phyloP scores from a whole-genome alignment of 2,113 vertebrate species.

The Todiramphus chloris region DNA sequence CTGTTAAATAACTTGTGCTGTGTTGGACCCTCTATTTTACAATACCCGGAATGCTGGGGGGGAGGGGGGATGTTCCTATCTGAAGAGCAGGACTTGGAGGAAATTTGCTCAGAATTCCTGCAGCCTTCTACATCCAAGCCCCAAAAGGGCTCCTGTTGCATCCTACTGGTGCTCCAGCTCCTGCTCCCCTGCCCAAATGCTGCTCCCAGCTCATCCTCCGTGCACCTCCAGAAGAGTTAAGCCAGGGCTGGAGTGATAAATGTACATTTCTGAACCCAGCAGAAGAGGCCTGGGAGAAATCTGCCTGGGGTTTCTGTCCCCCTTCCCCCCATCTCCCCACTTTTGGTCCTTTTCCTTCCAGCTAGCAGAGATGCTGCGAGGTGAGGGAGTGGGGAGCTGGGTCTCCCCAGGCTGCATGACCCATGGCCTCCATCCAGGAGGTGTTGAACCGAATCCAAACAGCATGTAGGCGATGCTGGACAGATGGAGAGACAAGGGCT shows the following conservation, averaged over 20 bases:
- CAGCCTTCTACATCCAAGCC: neutral
- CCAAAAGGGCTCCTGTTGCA: neutral
- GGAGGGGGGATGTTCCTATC: fast-evolving
- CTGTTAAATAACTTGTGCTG: neutral
- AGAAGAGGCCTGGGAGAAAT: neutral
- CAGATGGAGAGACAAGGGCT: fast-evolving
- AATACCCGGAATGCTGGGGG: fast-evolving
- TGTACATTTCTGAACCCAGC: neutral
- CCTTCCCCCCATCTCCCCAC: no score
- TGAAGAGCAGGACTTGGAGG: neutral
- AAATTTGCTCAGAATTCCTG: neutral
- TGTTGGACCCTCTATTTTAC: neutral
- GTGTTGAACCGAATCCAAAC: neutral
- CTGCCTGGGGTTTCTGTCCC: neutral
- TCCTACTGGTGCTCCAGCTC: neutral
- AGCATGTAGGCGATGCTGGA: fast-evolving
- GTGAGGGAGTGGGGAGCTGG: fast-evolving
- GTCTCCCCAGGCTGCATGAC: no score
- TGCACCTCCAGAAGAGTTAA: neutral
- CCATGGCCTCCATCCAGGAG: neutral
- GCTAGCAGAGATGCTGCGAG: neutral
- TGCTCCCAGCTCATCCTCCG: neutral
- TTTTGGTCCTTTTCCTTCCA: neutral
- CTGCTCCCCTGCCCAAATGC: neutral
- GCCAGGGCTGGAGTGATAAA: neutral